Evolutionary conservation across 2,113 vertebrate species (phyloP), one percentile per base, ranked within the genome.

Genomic region (Mobula birostris): DNA sequence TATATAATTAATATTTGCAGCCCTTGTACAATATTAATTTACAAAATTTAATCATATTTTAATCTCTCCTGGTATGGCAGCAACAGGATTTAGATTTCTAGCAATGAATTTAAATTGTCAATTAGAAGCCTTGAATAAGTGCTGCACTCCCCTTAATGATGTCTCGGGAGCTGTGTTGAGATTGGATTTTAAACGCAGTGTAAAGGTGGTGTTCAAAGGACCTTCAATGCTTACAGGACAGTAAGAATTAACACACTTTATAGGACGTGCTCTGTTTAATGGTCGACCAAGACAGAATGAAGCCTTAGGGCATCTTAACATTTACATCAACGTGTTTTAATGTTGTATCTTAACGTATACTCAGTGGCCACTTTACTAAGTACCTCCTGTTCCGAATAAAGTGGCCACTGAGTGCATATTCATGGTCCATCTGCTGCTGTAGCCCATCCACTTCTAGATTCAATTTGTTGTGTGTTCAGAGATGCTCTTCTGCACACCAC

Each of bases 31-130:
- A 93, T 74, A 92, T 93, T 93, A 93, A 93, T 93, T 93, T 93
- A 27, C 68, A 74, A 93, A 93, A 93, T 93, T 72, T 93, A 93
- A 93, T 93, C 91, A 93, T 76, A 93, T 93, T 93, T 92, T 93
- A 93, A 93, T 93, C 91, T 76, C 68, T 56, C 91, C 32, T 29
- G 40, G 68, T 93, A 40, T 29, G 91, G 91, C 91, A 93, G 70
- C 68, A 74, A 93, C 70, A 74, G 91, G 68, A 29, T 74, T 93
- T 76, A 29, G 70, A 74, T 93, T 93, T 74, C 68, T 7, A 48
- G 91, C 91, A 93, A 74, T 93, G 91, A 93, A 93, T 76, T 93
- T 74, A 74, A 74, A 74, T 56, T 56, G 36, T 74, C 91, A 74
- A 93, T 93, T 93, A 93, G 70, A 93, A 15, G 70, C 19, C 58